Conservation (phyloP, 2,888 invertebrate genomes). For the Hypselothyrea guttata region DNA sequence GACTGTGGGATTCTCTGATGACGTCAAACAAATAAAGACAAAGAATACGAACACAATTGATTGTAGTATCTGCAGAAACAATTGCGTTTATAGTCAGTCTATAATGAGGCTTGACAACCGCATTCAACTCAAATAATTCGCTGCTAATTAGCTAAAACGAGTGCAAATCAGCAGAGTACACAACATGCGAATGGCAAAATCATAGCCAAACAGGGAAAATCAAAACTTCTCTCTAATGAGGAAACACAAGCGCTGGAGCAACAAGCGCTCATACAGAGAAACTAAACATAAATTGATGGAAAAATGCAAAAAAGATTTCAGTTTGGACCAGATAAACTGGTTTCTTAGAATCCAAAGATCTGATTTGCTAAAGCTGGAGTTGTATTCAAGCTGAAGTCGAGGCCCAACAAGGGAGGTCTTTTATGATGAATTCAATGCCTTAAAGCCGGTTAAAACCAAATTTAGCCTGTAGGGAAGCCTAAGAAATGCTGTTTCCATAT, state of each 20-base stretch:
- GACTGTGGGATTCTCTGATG: background rate
- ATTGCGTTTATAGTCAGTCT: slow-evolving; percentile 14
- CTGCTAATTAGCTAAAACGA: slow-evolving; percentile 24
- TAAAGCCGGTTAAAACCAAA: too few relatives aligned
- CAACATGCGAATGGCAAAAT: slow-evolving; percentile 23
- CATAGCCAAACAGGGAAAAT: slow-evolving; percentile 37
- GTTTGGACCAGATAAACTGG: slow-evolving; percentile 65
- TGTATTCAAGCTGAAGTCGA: slow-evolving; percentile 26
- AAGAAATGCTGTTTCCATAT: too few relatives aligned
- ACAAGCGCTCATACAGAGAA: too few relatives aligned
- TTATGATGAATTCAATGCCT: slow-evolving; percentile 7
- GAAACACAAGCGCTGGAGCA: too few relatives aligned
- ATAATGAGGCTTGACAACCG: slow-evolving; percentile 7
- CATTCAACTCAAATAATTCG: slow-evolving; percentile 43
- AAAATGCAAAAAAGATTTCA: slow-evolving; percentile 44
- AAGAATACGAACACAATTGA: slow-evolving; percentile 2
- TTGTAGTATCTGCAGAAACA: background rate
- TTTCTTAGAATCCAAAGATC: slow-evolving; percentile 32
- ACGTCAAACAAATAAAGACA: slow-evolving; percentile 2
- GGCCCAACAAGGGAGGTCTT: slow-evolving; percentile 38
- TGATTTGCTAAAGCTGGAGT: slow-evolving; percentile 38
- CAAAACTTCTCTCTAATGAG: slow-evolving; percentile 61
- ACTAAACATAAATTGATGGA: slow-evolving; percentile 25
- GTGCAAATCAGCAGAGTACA: slow-evolving; percentile 40
- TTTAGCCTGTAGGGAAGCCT: too few relatives aligned